These are phyloP conservation scores for Ammodramus savannarum DNA, from an alignment of 2,113 vertebrate genomes.

Conservation along the genomic window DNA sequence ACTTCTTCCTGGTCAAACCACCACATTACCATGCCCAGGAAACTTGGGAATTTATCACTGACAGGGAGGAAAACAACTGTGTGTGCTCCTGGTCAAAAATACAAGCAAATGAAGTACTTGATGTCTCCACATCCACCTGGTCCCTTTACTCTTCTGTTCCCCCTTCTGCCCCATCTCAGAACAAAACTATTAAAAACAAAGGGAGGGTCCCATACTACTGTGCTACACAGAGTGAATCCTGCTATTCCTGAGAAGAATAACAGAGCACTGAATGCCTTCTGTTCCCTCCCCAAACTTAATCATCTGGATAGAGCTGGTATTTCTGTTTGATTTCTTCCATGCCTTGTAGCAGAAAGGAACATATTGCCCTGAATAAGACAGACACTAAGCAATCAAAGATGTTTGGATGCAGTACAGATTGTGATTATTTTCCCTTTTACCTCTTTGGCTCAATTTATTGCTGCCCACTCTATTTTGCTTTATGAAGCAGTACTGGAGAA, in stretches of 20 bases:
- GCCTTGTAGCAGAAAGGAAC: not conserved
- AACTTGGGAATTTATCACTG: not conserved
- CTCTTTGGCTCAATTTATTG: not conserved
- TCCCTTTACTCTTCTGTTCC: not conserved
- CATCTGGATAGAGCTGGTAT: not conserved
- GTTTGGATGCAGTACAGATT: not conserved
- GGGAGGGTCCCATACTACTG: not conserved
- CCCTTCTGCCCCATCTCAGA: not conserved
- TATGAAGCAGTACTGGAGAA: not conserved
- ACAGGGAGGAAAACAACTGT: not conserved
- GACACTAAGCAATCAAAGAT: conserved; percentile 30
- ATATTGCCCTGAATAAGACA: not conserved
- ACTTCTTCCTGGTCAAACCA: no score
- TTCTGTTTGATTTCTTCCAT: conserved; percentile 12
- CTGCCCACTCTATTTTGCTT: not conserved
- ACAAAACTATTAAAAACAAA: not conserved
- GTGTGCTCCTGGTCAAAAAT: not conserved
- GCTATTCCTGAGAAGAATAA: not conserved
- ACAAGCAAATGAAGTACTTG: not conserved
- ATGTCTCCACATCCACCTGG: not conserved
- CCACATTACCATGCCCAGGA: not conserved
- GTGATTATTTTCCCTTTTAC: conserved; percentile 8
- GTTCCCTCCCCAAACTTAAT: not conserved
- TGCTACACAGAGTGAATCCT: not conserved
- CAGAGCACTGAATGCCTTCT: not conserved